phyloP scores from a whole-genome alignment of 2,888 invertebrate species.

The Acleris holmiana region DNA sequence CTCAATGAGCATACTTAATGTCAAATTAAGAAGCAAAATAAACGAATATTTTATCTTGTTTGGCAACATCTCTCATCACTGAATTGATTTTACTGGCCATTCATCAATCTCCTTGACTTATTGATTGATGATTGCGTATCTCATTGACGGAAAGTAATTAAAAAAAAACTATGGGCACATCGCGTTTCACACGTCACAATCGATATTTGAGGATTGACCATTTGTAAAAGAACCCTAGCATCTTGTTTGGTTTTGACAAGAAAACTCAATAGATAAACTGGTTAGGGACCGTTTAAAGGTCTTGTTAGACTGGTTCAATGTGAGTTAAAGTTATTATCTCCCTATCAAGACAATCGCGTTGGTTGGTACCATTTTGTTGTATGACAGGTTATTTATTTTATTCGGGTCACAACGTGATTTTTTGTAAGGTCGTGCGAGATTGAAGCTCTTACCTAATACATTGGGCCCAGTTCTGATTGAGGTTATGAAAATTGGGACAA shows the following conservation, averaged over 20 bases:
- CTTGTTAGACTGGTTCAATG: slow-evolving; percentile 49
- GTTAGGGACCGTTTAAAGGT: slow-evolving; percentile 41
- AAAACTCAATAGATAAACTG: slow-evolving; percentile 9
- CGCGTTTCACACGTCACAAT: slow-evolving; percentile 54
- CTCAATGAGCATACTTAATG: slow-evolving; percentile 69
- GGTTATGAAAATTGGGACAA: slow-evolving; percentile 2
- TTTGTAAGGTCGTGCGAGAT: slow-evolving; percentile 46
- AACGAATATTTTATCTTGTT: slow-evolving; percentile 42
- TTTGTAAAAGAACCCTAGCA: slow-evolving; percentile 44
- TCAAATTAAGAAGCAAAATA: slow-evolving; percentile 73
- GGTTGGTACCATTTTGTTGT: slow-evolving; percentile 55
- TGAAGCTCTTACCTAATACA: slow-evolving; percentile 39
- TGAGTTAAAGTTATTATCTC: slow-evolving; percentile 62
- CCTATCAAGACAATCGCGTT: slow-evolving; percentile 66
- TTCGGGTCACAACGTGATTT: slow-evolving; percentile 50
- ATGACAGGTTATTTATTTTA: slow-evolving; percentile 73
- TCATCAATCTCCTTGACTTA: slow-evolving; percentile 78
- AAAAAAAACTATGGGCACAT: slow-evolving; percentile 62
- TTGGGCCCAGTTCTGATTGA: slow-evolving; percentile 8
- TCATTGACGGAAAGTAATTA: slow-evolving; percentile 79
- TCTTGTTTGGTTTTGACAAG: slow-evolving; percentile 23
- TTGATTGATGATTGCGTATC: slow-evolving; percentile 75
- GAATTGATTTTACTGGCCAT: slow-evolving; percentile 75
- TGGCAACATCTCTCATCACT: slow-evolving; percentile 70
- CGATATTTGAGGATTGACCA: slow-evolving; percentile 47